A percentile compares a stretch with the other conserved stretches of the same genome.
phyloP scores from a whole-genome alignment of 2,888 invertebrate genomes.

The Stenoptilia bipunctidactyla region DNA sequence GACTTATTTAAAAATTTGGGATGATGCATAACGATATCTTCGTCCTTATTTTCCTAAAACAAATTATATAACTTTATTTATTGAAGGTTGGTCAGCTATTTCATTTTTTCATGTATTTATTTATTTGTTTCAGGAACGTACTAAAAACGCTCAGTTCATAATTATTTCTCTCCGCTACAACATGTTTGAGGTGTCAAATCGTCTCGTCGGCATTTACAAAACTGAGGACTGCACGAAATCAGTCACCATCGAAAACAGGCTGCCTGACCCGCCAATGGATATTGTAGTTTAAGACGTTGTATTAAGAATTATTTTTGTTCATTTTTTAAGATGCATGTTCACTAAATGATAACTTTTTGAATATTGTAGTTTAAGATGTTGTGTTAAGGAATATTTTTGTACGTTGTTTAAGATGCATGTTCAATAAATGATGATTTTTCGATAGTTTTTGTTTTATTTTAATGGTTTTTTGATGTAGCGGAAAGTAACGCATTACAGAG shows the following conservation, averaged over 20 bases:
- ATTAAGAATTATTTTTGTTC: neutral
- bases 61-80: too few relatives aligned
- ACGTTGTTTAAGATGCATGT: too few relatives aligned
- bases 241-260: constrained; percentile 73
- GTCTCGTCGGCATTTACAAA: constrained; percentile 96
- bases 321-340: too few relatives aligned
- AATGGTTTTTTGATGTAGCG: too few relatives aligned
- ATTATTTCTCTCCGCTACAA: constrained; percentile 96
- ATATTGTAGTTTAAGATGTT: neutral
- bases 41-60: too few relatives aligned
- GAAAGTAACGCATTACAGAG: too few relatives aligned
- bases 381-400: neutral
- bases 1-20: too few relatives aligned
- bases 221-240: constrained; percentile 89
- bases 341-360: too few relatives aligned
- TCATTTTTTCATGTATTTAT: constrained; percentile 2
- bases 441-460: too few relatives aligned
- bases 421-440: too few relatives aligned
- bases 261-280: constrained; percentile 23
- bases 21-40: too few relatives aligned
- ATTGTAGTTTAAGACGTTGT: constrained; percentile 11
- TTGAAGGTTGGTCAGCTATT: too few relatives aligned
- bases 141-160: constrained; percentile 97
- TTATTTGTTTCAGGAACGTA: constrained; percentile 79
- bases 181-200: constrained; percentile 96